These are phyloP conservation scores for Leptoclinus maculatus DNA, from an alignment of 2,797 vertebrate species.

Conservation along the genomic window DNA sequence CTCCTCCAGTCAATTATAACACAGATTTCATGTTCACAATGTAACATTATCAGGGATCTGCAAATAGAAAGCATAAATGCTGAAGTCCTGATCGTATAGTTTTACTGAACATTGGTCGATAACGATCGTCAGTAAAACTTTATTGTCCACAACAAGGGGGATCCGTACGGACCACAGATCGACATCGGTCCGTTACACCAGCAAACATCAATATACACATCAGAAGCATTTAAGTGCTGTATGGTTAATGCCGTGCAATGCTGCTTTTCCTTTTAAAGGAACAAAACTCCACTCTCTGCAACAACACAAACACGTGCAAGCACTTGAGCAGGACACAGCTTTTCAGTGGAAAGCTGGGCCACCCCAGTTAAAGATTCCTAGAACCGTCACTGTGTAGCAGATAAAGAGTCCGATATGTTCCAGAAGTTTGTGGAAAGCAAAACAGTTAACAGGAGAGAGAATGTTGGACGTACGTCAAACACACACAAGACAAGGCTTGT, in stretches of 20 bases:
- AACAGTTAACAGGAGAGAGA: background rate
- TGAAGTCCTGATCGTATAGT: too few relatives aligned
- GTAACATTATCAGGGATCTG: too few relatives aligned
- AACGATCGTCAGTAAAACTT: too few relatives aligned
- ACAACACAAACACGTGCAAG: background rate
- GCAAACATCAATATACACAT: background rate
- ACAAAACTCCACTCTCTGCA: background rate
- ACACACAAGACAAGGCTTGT: background rate
- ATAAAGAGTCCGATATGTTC: background rate
- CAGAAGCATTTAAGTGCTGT: background rate
- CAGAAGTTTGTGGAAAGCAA: background rate
- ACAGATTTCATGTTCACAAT: too few relatives aligned
- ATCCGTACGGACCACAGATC: too few relatives aligned
- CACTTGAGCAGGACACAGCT: background rate
- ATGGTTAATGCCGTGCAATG: background rate
- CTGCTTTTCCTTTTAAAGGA: background rate
- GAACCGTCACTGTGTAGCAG: background rate
- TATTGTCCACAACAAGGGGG: too few relatives aligned
- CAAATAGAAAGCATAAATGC: too few relatives aligned
- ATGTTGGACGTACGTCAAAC: background rate
- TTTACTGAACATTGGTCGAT: too few relatives aligned
- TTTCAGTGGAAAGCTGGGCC: background rate
- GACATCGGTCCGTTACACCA: too few relatives aligned
- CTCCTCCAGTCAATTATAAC: too few relatives aligned
- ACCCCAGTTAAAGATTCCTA: background rate